These are phyloP conservation scores for Aplysina aerophoba DNA, from an alignment of 37 sponge, comb jelly and placozoan genomes.

Conservation along the genomic window DNA sequence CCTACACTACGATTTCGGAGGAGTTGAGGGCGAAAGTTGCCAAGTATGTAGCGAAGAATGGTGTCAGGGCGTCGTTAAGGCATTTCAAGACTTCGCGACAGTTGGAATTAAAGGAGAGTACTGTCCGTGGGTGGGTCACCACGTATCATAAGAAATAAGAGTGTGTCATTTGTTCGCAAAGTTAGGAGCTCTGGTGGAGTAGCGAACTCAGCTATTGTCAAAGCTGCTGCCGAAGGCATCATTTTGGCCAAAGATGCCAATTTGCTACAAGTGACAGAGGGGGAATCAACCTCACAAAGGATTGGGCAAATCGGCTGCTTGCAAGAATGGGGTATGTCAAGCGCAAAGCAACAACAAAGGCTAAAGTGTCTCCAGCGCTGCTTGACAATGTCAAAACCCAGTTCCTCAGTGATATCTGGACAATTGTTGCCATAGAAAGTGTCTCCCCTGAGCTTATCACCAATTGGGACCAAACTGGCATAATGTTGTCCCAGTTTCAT, in stretches of 20 bases:
- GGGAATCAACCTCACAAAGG: conserved; percentile 21
- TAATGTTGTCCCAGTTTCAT: conserved; percentile 43
- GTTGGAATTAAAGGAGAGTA: no score
- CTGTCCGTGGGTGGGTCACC: no score
- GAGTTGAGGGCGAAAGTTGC: conserved; percentile 27
- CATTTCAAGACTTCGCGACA: no score
- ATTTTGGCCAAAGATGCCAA: conserved; percentile 14
- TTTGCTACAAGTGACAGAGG: conserved; percentile 24
- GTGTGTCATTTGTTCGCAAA: no score
- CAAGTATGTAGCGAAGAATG: conserved; percentile 6
- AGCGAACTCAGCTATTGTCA: conserved; percentile 23
- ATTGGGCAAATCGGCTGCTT: conserved; percentile 26
- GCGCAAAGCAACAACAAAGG: conserved; percentile 24
- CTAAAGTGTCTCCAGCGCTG: conserved; percentile 3
- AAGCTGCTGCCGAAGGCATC: conserved; percentile 24
- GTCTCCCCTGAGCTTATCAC: conserved; percentile 33
- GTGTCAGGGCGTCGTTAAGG: conserved; percentile 22
- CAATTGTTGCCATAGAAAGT: conserved; percentile 43
- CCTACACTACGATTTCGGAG: conserved; percentile 9
- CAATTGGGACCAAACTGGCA: conserved; percentile 56
- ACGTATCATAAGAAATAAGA: no score
- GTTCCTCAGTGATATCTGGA: conserved; percentile 5
- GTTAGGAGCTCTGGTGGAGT: conserved; percentile 16
- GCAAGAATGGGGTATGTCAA: conserved; percentile 39
- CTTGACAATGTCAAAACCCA: conserved; percentile 14